Percentiles rank a stretch among this genome's conserved stretches.
Evolutionary conservation across 2,113 vertebrate genomes (phyloP).

Genomic region (Platysteira castanea): DNA sequence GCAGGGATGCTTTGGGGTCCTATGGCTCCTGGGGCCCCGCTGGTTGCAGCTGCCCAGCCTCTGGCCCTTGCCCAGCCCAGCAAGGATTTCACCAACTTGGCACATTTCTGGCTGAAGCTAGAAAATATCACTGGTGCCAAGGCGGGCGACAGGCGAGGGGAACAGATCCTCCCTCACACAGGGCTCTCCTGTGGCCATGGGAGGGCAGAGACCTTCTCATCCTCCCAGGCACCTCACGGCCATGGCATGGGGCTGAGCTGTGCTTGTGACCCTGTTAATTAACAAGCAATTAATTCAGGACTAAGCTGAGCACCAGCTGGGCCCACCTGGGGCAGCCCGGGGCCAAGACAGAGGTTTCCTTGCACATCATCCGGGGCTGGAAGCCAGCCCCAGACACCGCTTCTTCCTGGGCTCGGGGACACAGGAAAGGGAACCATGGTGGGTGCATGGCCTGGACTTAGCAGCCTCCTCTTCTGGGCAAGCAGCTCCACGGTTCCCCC

Average conservation of each 20-base stretch:
- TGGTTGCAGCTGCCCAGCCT: background rate
- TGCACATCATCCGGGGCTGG: background rate
- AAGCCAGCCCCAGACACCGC: background rate
- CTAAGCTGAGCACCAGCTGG: conserved; percentile 2
- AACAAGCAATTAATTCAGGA: background rate
- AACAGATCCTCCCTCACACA: background rate
- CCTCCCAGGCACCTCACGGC: accelerated
- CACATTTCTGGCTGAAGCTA: conserved; percentile 5
- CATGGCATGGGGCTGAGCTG: background rate
- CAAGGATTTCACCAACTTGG: background rate
- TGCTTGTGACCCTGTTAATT: background rate
- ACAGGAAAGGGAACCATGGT: accelerated
- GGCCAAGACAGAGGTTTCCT: background rate
- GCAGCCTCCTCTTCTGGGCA: background rate
- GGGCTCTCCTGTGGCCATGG: accelerated
- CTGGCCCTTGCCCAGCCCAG: background rate
- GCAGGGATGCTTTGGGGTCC: background rate
- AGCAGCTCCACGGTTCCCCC: background rate
- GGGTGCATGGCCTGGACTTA: accelerated
- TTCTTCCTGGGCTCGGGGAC: background rate
- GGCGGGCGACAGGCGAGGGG: accelerated
- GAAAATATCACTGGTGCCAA: background rate
- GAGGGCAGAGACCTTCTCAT: background rate
- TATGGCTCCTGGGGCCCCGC: accelerated
- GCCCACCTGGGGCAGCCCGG: background rate